Conservation (phyloP, 2,113 vertebrate species). For the Perognathus longimembris region DNA sequence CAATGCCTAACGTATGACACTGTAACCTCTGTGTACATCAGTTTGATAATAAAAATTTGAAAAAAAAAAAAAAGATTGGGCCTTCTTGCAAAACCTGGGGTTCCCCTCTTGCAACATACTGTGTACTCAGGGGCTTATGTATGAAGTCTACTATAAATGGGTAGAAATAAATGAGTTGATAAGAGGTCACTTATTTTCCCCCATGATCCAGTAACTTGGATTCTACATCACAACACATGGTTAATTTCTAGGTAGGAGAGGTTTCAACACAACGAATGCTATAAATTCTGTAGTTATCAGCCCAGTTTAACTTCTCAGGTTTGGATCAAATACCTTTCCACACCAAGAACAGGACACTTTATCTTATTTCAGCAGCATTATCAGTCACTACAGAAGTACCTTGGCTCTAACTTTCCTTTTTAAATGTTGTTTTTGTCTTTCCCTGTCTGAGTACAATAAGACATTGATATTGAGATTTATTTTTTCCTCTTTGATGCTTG, state of each 20-base stretch:
- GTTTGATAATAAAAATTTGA: no score
- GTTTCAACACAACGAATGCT: background rate
- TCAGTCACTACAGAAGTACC: slow-evolving; percentile 24
- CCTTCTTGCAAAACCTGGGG: background rate
- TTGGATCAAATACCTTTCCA: slow-evolving; percentile 30
- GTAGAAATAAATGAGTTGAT: slow-evolving; percentile 44
- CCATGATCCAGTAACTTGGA: slow-evolving; percentile 36
- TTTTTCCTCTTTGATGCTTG: slow-evolving; percentile 40
- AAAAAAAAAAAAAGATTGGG: no score
- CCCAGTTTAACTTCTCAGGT: slow-evolving; percentile 47
- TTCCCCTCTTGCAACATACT: background rate
- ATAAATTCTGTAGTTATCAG: slow-evolving; percentile 5
- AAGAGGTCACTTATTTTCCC: slow-evolving; percentile 20
- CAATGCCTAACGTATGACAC: no score
- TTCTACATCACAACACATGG: slow-evolving; percentile 9
- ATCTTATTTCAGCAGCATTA: slow-evolving; percentile 48
- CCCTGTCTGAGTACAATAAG: slow-evolving; percentile 39
- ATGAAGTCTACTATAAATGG: slow-evolving; percentile 51
- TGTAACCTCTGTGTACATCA: no score
- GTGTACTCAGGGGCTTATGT: background rate
- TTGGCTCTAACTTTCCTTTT: slow-evolving; percentile 44
- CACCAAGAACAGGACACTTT: slow-evolving; percentile 26
- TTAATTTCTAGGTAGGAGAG: slow-evolving; percentile 36
- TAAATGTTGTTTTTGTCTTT: slow-evolving; percentile 53
- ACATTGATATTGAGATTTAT: slow-evolving; percentile 48